These are phyloP conservation scores for Stenodema calcarata DNA, from an alignment of 2,888 invertebrate genomes.

Conservation along the genomic window DNA sequence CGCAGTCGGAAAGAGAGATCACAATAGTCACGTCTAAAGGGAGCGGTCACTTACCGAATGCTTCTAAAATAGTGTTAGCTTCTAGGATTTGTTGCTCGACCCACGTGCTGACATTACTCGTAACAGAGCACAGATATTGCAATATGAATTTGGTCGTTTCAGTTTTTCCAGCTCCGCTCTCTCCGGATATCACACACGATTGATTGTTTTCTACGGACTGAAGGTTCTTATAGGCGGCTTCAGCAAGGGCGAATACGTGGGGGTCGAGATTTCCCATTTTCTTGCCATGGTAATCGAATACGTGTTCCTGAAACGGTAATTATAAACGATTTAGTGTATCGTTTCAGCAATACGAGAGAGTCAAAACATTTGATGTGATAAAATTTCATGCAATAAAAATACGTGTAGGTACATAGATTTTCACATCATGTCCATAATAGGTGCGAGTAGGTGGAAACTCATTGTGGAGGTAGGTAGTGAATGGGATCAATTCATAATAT, in stretches of 20 bases:
- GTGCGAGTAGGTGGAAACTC: too few species aligned
- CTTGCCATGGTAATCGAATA: constrained; percentile 80
- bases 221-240: constrained; percentile 83
- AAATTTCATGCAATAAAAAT: too few species aligned
- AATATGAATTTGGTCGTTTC: constrained; percentile 91
- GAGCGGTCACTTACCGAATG: constrained; percentile 75
- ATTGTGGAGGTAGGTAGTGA: too few species aligned
- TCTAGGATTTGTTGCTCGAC: constrained; percentile 95
- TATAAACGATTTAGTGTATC: constrained; percentile 54
- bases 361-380: too few species aligned
- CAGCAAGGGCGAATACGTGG: constrained; percentile 89
- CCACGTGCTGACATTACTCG: constrained; percentile 84
- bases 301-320: constrained; percentile 72
- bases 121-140: constrained; percentile 89
- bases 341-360: too few species aligned
- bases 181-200: constrained; percentile 90
- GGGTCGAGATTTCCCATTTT: constrained; percentile 83
- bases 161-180: constrained; percentile 92
- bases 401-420: too few species aligned
- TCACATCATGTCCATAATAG: too few species aligned
- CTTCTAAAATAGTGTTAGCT: constrained; percentile 90
- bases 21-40: too few species aligned
- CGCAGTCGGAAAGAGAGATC: too few species aligned
- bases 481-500: too few species aligned
- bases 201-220: constrained; percentile 71